Conservation (phyloP, 2,888 invertebrate genomes). For the Noctua fimbriata region DNA sequence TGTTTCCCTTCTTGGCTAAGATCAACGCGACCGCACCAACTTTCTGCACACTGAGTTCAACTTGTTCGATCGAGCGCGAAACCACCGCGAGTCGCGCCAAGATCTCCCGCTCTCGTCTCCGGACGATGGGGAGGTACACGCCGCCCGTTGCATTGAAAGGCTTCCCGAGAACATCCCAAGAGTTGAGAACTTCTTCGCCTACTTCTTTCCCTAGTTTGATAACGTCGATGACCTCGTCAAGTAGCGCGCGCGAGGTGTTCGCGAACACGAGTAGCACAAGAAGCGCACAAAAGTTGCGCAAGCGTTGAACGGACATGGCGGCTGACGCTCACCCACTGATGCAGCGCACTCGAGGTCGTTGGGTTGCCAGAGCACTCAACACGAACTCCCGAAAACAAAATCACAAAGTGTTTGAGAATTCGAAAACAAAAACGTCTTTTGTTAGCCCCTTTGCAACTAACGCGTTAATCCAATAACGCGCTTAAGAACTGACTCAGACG, state of each 20-base stretch:
- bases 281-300: slow-evolving; percentile 77
- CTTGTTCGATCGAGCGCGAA: slow-evolving; percentile 76
- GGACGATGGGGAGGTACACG: slow-evolving; percentile 91
- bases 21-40: slow-evolving; percentile 76
- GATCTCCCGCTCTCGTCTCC: slow-evolving; percentile 91
- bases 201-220: slow-evolving; percentile 91
- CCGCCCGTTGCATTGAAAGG: slow-evolving; percentile 88
- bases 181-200: slow-evolving; percentile 90
- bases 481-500: slow-evolving; percentile 34
- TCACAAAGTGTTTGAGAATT: background rate
- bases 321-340: slow-evolving; percentile 82
- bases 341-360: slow-evolving; percentile 74
- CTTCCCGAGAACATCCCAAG: slow-evolving; percentile 92
- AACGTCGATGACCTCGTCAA: slow-evolving; percentile 91
- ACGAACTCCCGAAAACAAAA: slow-evolving; percentile 43
- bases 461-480: slow-evolving; percentile 47
- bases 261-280: slow-evolving; percentile 77
- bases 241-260: slow-evolving; percentile 80
- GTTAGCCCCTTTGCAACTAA: background rate
- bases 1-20: slow-evolving; percentile 82
- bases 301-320: slow-evolving; percentile 82
- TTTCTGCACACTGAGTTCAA: slow-evolving; percentile 80
- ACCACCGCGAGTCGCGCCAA: slow-evolving; percentile 85
- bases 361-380: slow-evolving; percentile 74
- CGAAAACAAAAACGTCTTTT: background rate